Evolutionary conservation across 2,888 invertebrate species (phyloP).

Genomic region (Dicyrtomina minuta): DNA sequence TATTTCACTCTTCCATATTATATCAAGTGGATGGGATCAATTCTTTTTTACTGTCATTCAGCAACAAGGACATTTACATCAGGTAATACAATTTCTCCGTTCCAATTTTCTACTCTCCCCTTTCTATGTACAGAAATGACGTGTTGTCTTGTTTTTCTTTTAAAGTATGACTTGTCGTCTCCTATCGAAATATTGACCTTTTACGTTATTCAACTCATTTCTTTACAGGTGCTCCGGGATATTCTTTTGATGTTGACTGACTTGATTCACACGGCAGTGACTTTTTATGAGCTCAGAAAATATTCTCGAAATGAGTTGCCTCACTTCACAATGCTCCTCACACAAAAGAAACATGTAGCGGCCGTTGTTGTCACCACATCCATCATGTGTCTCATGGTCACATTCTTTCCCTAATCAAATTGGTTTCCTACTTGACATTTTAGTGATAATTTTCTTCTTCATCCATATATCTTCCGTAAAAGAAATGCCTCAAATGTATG

Average conservation of each 20-base stretch:
- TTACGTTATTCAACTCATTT: constrained; percentile 2
- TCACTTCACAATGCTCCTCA: constrained; percentile 55
- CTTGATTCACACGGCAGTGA: constrained; percentile 65
- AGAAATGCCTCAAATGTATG: too few relatives aligned
- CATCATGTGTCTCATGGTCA: constrained; percentile 35
- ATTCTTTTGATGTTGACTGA: constrained; percentile 70
- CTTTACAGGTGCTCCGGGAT: constrained; percentile 63
- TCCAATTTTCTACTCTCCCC: neutral
- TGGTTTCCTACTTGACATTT: too few relatives aligned
- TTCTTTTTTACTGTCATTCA: constrained; percentile 67
- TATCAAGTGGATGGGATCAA: constrained; percentile 67
- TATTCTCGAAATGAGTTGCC: constrained; percentile 54
- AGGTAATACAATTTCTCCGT: constrained; percentile 57
- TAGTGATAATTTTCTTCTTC: too few relatives aligned
- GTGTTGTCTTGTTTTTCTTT: constrained; percentile 12
- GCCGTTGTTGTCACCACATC: constrained; percentile 52
- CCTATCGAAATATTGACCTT: neutral
- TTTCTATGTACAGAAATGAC: neutral
- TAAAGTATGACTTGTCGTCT: neutral
- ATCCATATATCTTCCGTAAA: too few relatives aligned
- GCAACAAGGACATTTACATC: constrained; percentile 66
- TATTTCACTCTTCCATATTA: constrained; percentile 65
- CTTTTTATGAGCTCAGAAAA: constrained; percentile 57
- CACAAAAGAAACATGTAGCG: constrained; percentile 56
- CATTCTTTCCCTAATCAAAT: constrained; percentile 17